phyloP scores from a whole-genome alignment of 2,888 invertebrate species.

The Ectropis crepuscularia region DNA sequence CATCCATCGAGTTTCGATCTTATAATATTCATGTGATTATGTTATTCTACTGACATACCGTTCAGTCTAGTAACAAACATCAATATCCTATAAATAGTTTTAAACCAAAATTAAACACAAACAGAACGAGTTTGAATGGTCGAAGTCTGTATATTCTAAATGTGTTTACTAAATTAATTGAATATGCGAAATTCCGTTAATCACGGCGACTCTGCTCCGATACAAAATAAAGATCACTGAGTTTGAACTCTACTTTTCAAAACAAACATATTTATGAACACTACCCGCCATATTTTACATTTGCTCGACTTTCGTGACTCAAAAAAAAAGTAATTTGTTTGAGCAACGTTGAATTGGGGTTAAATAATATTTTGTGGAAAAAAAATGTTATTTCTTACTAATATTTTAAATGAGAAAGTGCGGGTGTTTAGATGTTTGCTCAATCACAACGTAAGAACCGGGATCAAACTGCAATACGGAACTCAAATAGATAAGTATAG shows the following conservation, averaged over 20 bases:
- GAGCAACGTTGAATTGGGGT: too few relatives aligned
- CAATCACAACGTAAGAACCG: too few relatives aligned
- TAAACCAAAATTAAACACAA: constrained; percentile 5
- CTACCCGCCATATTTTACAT: too few relatives aligned
- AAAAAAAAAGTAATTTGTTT: too few relatives aligned
- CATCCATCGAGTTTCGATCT: background rate
- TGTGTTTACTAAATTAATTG: constrained; percentile 30
- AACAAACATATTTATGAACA: too few relatives aligned
- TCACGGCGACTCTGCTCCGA: constrained; percentile 12
- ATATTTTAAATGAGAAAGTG: too few relatives aligned
- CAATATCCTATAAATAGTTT: constrained; percentile 27
- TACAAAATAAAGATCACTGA: constrained; percentile 24
- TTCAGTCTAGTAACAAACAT: constrained; percentile 20
- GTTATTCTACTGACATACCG: constrained; percentile 20
- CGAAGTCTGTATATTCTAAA: constrained; percentile 33
- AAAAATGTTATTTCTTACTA: too few relatives aligned
- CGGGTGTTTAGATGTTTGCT: too few relatives aligned
- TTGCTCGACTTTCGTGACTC: too few relatives aligned
- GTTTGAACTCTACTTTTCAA: background rate
- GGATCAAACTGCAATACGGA: too few relatives aligned
- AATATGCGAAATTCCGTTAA: constrained; percentile 38
- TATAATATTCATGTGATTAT: constrained; percentile 15
- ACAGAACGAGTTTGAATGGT: constrained; percentile 33
- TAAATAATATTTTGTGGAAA: too few relatives aligned
- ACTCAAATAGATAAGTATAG: too few relatives aligned